Evolutionary conservation across 92 coral and sea anemone species (phyloP), one percentile per base, ranked within the genome.

Genomic region (Zoanthus sansibaricus): DNA sequence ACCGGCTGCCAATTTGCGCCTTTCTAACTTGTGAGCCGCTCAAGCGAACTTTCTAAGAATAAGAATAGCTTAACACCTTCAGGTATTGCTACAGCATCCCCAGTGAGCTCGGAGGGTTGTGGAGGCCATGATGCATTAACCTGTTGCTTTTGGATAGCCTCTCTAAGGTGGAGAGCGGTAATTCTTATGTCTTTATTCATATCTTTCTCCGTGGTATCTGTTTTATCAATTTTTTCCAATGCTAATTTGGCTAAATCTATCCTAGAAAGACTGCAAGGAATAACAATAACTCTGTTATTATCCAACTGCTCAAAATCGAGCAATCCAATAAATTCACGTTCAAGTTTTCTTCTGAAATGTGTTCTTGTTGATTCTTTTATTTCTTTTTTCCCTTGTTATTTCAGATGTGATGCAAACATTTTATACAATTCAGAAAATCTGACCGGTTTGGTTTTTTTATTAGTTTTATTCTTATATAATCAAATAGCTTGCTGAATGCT

Each of bases 51-150:
- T 25, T 25, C 25, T 25, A 25, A 25, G 25, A 25, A 25, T 25
- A 25, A 25, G 25, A 25, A 25, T 25, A 25, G 25, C 25, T 25
- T 25, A 25, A 25, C 25, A 25, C 0, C 25, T 25, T 25, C 25
- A 25, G 25, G 25, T 25, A 25, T 25, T 25, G 25, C 25, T 25
- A 25, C 25, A 25, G 25, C 25, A 25, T 25, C 25, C 25, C 76
- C 92, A 69, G 67, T 58, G 30, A 84, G 86, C 12, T 89, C 74
- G 9, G 45, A 64, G 62, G 89, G 86, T 37, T 69, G 62, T 14
- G 89, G 92, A 64, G 89, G 92, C 89, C 92, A 89, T 84, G 89
- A 84, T 42, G 48, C 59, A 14, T 89, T 52, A 5, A 5, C 64
- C 69, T 89, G 78, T 46, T 52, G 80, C 0, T 7, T 44, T 68